Evolutionary conservation across 2,113 vertebrate genomes (phyloP), one percentile per base, ranked within the genome.

Genomic region (Corvus hawaiiensis): DNA sequence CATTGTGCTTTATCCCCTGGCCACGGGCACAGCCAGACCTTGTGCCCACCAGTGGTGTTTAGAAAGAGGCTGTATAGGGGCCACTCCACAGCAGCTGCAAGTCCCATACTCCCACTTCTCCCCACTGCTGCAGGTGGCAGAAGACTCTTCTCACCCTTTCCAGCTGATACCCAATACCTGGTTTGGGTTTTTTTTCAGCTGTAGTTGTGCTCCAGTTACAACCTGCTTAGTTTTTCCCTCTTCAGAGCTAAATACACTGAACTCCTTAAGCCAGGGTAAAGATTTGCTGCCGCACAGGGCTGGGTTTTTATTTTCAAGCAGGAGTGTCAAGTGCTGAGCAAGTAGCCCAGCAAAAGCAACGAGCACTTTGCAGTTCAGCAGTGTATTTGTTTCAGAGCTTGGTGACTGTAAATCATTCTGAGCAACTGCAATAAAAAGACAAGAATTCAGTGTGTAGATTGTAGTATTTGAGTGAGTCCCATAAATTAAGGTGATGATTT

Each of bases 91-190:
- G 54, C 49, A 10, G 23, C 19, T 58, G 15, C 71, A 30, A 5
- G 6, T 33, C 71, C 69, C 4, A 0, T 11, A 6, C 33, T 37
- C 52, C 37, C 23, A 0, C 39, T 61, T 23, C 62, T 87, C 37
- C 39, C 14, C 13, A 0, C 33, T 37, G 51, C 52, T 68, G 76
- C 7, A 5, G 37, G 12, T 0, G 0, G 62, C 39, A 52, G 51
- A 9, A 73, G 61, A 16, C 69, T 48, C 55, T 69, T 52, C 51
- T 90, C 26, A 5, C 6, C 28, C n/a, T 41, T 62, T 26, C 59
- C 27, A 13, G 68, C 68, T 32, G 68, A 19, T 64, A 23, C 2
- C 37, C 35, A 49, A 19, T 21, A 37, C 5, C n/a, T 69, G 24
- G 2, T 35, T 27, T 37, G 35, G 24, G 22, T 0, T 64, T 73